Conservation (phyloP, 1,140 invertebrate species). For the Euwallacea similis region DNA sequence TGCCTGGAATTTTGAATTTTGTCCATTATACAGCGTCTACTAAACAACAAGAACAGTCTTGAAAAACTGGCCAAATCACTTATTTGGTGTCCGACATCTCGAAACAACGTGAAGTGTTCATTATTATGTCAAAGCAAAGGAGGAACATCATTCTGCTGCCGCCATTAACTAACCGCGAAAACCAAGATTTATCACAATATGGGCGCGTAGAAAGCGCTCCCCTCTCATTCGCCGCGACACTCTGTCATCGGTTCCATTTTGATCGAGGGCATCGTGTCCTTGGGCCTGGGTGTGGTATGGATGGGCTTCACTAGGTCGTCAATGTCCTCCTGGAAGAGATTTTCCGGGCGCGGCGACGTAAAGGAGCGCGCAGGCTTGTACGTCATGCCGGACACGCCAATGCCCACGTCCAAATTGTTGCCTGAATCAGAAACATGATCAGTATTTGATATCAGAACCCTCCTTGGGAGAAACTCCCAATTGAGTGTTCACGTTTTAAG, state of each 20-base stretch:
- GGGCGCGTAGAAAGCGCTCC: slow-evolving; percentile 34
- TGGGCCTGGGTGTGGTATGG: slow-evolving; percentile 43
- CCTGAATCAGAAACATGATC: slow-evolving; percentile 32
- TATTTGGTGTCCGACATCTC: slow-evolving; percentile 50
- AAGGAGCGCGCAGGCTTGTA: slow-evolving; percentile 64
- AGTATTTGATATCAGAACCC: background rate
- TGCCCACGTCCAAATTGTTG: slow-evolving; percentile 55
- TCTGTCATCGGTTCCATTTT: slow-evolving; percentile 60
- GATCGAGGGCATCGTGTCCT: slow-evolving; percentile 53
- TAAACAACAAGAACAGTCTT: slow-evolving; percentile 47
- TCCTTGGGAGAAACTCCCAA: background rate
- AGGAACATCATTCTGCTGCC: background rate
- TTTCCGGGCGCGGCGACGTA: slow-evolving; percentile 64
- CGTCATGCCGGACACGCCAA: slow-evolving; percentile 65
- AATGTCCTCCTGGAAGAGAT: slow-evolving; percentile 64
- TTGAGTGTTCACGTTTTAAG: background rate
- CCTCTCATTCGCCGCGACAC: slow-evolving; percentile 55
- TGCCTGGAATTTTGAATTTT: no score
- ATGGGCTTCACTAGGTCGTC: slow-evolving; percentile 62
- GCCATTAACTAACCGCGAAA: slow-evolving; percentile 34
- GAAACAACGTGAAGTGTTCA: slow-evolving; percentile 22
- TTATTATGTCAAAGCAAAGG: background rate
- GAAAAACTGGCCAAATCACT: slow-evolving; percentile 53
- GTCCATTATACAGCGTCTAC: no score
- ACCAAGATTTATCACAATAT: slow-evolving; percentile 52